These are phyloP conservation scores for Sibirionetta formosa DNA, from an alignment of 2,797 vertebrate genomes.

Conservation along the genomic window DNA sequence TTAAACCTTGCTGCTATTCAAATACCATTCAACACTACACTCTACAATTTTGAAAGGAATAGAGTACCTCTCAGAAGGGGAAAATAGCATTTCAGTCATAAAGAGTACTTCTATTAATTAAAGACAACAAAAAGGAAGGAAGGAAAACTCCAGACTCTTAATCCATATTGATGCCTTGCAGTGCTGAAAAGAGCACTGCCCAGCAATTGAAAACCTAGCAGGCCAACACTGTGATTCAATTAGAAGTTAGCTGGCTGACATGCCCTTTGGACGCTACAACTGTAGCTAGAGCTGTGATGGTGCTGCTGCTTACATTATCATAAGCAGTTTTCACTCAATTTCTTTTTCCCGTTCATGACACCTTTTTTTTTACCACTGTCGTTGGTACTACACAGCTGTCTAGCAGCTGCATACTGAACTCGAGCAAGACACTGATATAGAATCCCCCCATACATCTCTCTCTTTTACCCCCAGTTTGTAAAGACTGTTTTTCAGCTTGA, in stretches of 20 bases:
- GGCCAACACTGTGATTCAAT: not conserved
- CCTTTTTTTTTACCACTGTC: not conserved
- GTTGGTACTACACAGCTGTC: not conserved
- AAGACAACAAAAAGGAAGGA: not conserved
- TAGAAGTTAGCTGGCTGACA: not conserved
- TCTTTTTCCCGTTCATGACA: not conserved
- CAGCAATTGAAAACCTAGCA: not conserved
- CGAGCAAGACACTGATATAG: not conserved
- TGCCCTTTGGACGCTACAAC: not conserved
- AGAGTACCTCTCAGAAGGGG: not conserved
- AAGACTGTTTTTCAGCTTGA: not conserved
- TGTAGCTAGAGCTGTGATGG: not conserved
- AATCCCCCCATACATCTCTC: accelerated
- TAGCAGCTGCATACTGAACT: not conserved
- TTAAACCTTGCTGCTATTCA: not conserved
- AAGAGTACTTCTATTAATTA: not conserved
- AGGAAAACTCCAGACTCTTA: not conserved
- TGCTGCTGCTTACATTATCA: not conserved
- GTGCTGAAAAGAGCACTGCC: not conserved
- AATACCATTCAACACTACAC: not conserved
- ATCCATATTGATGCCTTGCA: not conserved
- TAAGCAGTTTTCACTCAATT: not conserved
- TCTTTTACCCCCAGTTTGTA: accelerated
- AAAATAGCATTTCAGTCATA: not conserved
- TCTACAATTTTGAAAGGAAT: not conserved